phyloP scores from a whole-genome alignment of 2,113 vertebrate genomes.

The Maccullochella peelii region DNA sequence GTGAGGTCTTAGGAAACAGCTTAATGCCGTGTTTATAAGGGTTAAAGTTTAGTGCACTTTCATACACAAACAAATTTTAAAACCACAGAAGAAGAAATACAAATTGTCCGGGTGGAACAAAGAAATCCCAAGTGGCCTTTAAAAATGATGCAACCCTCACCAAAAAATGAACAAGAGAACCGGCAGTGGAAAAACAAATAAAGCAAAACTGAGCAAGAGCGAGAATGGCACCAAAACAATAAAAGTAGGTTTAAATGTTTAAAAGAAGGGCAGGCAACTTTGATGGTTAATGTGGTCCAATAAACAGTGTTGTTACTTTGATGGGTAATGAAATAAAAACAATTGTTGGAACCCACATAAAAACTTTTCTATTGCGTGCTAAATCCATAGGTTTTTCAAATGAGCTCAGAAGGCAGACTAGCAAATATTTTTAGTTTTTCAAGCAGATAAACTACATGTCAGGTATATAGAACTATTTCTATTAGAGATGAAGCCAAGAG shows the following conservation, averaged over 20 bases:
- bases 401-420: constrained; percentile 11
- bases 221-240: constrained; percentile 15
- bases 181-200: constrained; percentile 1
- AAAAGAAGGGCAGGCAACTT: constrained; percentile 48
- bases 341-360: constrained; percentile 37
- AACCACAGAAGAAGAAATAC: constrained; percentile 9
- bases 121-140: constrained; percentile 41
- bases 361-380: background rate
- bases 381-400: constrained; percentile 30
- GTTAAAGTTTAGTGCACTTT: constrained; percentile 28
- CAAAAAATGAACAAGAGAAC: background rate
- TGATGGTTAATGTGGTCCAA: constrained; percentile 50
- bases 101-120: constrained; percentile 61
- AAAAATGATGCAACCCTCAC: constrained; percentile 25
- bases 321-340: constrained; percentile 45
- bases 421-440: background rate
- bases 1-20: constrained; percentile 33
- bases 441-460: background rate
- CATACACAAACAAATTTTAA: constrained; percentile 19
- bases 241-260: constrained; percentile 31
- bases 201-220: constrained; percentile 5
- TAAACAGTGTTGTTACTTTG: constrained; percentile 64
- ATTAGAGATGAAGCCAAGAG: background rate
- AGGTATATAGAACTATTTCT: background rate
- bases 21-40: constrained; percentile 21